Base-by-base conservation (phyloP, 2,797 vertebrate species). In the Hypotaenidia philippensis region DNA sequence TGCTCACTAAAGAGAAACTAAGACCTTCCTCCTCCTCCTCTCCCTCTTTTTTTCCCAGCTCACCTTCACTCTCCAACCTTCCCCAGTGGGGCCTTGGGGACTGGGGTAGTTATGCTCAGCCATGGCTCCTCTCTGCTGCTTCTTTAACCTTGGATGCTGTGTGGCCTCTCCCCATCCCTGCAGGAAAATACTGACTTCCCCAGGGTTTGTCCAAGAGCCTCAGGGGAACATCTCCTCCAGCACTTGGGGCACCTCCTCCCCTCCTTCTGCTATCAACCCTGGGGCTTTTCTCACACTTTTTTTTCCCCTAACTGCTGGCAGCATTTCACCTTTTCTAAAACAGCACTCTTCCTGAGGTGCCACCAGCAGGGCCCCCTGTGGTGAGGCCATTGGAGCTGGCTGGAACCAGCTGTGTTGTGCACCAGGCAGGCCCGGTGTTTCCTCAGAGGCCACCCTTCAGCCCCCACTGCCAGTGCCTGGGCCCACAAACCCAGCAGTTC, bases 331-430 rank as follows among this genome's bases (percentile, higher is more conserved):
- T 3, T 26, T 50, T 57, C 29, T 21, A 32, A 45, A 63, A 57
- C 5, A 25, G 34, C 0, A 1, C 44, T 13, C 47, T 63, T 13
- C 55, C 41, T 4, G 2, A 36, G 41, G 41, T 0, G 0, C 6
- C 16, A 13, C 6, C 4, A 9, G 16, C 7, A 27, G 25, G 20
- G 32, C 50, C 23, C 44, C 44, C 19, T 5, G 20, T 0, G 1
- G 23, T 5, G 47, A 49, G 47, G 47, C 47, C 47, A 49, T 13
- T 13, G 13, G 14, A 26, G 26, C 8, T 26, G 1, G 17, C 12
- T n/a, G 34, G 34, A 40, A 32, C 11, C 2, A 1, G 20, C 23
- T 14, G 13, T 11, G 36, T 3, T 10, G 8, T 0, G 26, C n/a
- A 16, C 1, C 0, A 6, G 47, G 41, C 55, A 78, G 52, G 9